phyloP scores from a whole-genome alignment of 2,888 invertebrate species.

The Melieria crassipennis region DNA sequence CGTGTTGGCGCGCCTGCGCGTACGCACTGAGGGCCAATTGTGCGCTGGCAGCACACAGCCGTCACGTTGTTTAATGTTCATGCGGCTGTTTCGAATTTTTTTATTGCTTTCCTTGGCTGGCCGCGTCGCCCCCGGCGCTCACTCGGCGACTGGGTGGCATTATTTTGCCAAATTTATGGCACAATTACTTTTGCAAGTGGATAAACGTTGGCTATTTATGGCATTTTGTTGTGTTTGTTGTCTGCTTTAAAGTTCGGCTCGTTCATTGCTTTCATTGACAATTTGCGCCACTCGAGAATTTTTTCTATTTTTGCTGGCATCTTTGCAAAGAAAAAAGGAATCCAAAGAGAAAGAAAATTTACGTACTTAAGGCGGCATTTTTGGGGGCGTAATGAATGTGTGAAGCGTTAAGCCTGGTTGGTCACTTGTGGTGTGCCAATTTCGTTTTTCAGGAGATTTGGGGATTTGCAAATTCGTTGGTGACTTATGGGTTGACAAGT shows the following conservation, averaged over 20 bases:
- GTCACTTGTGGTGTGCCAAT: too few species aligned
- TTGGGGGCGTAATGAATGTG: background rate
- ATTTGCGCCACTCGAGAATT: background rate
- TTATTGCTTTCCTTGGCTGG: slow-evolving; percentile 43
- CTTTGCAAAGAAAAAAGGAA: background rate
- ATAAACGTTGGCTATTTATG: slow-evolving; percentile 20
- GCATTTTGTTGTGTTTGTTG: background rate
- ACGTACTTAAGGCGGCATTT: background rate
- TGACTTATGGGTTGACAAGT: too few species aligned
- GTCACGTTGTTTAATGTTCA: slow-evolving; percentile 6
- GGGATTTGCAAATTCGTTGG: too few species aligned
- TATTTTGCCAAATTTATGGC: slow-evolving; percentile 38
- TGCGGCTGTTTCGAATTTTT: slow-evolving; percentile 41
- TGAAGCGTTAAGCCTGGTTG: too few species aligned
- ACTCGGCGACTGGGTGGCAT: slow-evolving; percentile 12
- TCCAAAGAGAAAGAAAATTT: background rate
- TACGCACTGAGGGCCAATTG: background rate
- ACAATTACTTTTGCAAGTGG: slow-evolving; percentile 32
- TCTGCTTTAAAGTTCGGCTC: background rate
- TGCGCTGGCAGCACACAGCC: too few species aligned
- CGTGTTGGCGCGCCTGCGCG: background rate
- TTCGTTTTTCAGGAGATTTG: too few species aligned
- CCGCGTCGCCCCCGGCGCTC: slow-evolving; percentile 12
- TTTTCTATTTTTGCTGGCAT: too few species aligned
- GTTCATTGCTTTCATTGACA: slow-evolving; percentile 7